Percentiles rank a stretch among this genome's conserved stretches.
Conservation (phyloP, 2,888 invertebrate species). For the Serrognathus titanus region DNA sequence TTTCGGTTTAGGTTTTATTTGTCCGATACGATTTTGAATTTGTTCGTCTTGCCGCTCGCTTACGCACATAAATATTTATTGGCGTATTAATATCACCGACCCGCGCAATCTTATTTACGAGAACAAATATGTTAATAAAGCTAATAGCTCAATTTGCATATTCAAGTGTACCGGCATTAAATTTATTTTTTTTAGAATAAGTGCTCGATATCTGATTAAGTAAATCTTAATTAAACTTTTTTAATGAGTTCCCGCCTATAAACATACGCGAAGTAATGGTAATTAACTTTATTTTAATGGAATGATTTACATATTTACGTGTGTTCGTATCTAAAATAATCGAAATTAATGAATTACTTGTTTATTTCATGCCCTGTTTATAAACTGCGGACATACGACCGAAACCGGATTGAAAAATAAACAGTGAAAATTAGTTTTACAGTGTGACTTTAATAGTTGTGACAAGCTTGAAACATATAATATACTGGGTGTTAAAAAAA, state of each 20-base stretch:
- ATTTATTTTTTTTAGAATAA: neutral
- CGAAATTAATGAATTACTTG: too few relatives aligned
- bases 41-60: too few relatives aligned
- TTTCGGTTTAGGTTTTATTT: slow-evolving; percentile 3
- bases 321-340: neutral
- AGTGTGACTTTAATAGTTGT: too few relatives aligned
- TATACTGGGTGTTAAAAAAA: too few relatives aligned
- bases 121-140: slow-evolving; percentile 10
- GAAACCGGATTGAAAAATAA: too few relatives aligned
- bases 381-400: too few relatives aligned
- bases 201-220: slow-evolving; percentile 15
- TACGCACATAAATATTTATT: too few relatives aligned
- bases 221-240: slow-evolving; percentile 1
- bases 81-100: neutral
- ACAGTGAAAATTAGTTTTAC: too few relatives aligned
- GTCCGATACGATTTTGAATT: too few relatives aligned
- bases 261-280: neutral
- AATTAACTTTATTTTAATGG: slow-evolving; percentile 1
- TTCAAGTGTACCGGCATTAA: slow-evolving; percentile 5
- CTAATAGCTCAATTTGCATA: slow-evolving; percentile 3
- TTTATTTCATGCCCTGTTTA: too few relatives aligned
- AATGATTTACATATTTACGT: neutral
- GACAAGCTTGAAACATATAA: too few relatives aligned
- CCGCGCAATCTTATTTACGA: slow-evolving; percentile 5
- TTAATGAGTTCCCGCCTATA: slow-evolving; percentile 2